A percentile compares a stretch with the other conserved stretches of the same genome.
Evolutionary conservation across 2,888 invertebrate genomes (phyloP).

Genomic region (Acrocyrtus sp.): DNA sequence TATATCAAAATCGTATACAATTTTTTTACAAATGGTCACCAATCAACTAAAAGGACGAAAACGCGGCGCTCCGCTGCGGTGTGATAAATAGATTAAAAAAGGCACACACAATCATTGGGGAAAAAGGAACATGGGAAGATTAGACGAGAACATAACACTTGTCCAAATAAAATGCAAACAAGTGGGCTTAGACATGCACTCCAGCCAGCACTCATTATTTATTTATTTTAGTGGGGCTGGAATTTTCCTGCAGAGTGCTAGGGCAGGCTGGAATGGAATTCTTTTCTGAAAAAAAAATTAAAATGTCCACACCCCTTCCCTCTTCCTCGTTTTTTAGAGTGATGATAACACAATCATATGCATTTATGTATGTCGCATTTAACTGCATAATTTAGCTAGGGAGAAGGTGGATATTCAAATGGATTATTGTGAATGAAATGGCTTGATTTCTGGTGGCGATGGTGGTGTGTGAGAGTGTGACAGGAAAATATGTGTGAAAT

Average conservation of each 20-base stretch:
- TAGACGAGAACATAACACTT: not conserved
- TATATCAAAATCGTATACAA: too few relatives aligned
- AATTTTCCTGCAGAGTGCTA: not conserved
- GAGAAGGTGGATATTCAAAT: too few relatives aligned
- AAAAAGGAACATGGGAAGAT: not conserved
- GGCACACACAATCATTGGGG: not conserved
- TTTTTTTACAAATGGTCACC: not conserved
- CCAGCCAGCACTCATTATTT: not conserved
- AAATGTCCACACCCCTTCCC: constrained; percentile 5
- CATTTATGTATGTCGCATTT: too few relatives aligned
- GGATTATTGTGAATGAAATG: too few relatives aligned
- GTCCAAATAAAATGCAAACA: not conserved
- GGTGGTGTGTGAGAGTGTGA: too few relatives aligned
- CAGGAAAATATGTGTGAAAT: too few relatives aligned
- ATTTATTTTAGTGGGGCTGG: not conserved
- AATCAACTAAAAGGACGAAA: not conserved
- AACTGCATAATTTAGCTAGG: too few relatives aligned
- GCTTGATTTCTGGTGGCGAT: too few relatives aligned
- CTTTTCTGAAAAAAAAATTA: not conserved
- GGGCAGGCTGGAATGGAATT: not conserved
- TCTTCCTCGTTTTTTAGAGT: not conserved
- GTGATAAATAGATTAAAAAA: not conserved
- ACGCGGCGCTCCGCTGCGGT: not conserved
- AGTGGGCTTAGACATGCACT: not conserved
- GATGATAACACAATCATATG: too few relatives aligned